phyloP scores from a whole-genome alignment of 2,888 invertebrate genomes.

The Carcina quercana region DNA sequence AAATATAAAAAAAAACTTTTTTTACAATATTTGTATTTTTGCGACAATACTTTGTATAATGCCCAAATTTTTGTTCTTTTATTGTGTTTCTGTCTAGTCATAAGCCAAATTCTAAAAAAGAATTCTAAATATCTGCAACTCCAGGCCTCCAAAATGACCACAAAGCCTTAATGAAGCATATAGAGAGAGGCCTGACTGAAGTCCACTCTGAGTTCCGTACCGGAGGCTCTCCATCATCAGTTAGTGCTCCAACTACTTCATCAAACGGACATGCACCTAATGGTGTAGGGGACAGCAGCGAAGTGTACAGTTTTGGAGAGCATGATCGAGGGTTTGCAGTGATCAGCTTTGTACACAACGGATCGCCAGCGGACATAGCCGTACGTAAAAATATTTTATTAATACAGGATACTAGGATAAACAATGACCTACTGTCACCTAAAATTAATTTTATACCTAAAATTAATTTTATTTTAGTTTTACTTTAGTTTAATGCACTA shows the following conservation, averaged over 20 bases:
- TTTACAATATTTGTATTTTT: too few relatives aligned
- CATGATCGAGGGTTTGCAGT: conserved; percentile 72
- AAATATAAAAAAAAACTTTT: too few relatives aligned
- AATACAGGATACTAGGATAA: too few relatives aligned
- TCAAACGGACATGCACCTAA: conserved; percentile 14
- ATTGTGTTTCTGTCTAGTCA: too few relatives aligned
- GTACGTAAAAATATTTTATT: conserved; percentile 61
- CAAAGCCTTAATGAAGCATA: conserved; percentile 86
- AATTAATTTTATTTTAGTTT: too few relatives aligned
- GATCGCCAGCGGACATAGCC: conserved; percentile 88
- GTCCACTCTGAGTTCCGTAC: conserved; percentile 65
- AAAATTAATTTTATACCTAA: too few relatives aligned
- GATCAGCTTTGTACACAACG: conserved; percentile 81
- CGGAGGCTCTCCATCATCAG: background rate
- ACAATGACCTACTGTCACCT: too few relatives aligned
- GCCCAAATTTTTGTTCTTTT: too few relatives aligned
- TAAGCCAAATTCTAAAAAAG: too few relatives aligned
- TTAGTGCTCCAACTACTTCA: background rate
- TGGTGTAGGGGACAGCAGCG: conserved; percentile 19
- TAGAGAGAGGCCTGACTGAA: conserved; percentile 83
- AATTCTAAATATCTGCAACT: conserved; percentile 12
- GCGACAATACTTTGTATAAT: too few relatives aligned
- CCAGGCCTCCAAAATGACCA: conserved; percentile 93
- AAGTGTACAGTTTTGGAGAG: conserved; percentile 11
- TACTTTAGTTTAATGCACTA: too few relatives aligned